phyloP scores from a whole-genome alignment of 2,113 vertebrate species.

The Lanius ludovicianus region DNA sequence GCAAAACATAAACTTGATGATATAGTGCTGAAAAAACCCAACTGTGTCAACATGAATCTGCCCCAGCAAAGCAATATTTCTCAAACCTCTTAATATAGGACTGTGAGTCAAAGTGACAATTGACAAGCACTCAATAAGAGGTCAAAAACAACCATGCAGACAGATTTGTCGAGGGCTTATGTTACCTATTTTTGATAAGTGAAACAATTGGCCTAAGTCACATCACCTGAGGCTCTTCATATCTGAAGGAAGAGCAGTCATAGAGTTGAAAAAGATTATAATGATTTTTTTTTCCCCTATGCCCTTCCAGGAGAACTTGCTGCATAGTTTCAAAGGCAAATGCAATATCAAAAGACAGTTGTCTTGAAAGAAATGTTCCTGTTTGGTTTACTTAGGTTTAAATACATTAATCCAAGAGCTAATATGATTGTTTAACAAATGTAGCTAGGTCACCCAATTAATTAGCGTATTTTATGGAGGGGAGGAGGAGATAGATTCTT shows the following conservation, averaged over 20 bases:
- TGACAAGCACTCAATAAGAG: constrained; percentile 55
- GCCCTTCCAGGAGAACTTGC: constrained; percentile 20
- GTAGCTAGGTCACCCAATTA: not conserved
- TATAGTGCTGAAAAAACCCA: not conserved
- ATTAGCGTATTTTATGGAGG: not conserved
- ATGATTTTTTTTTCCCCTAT: constrained; percentile 18
- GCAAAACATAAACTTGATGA: not conserved
- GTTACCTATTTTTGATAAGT: constrained; percentile 65
- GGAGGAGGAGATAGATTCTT: not conserved
- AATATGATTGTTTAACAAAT: not conserved
- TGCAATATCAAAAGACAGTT: not conserved
- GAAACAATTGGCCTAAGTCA: constrained; percentile 63
- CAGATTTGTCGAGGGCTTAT: constrained; percentile 60
- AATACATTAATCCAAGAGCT: not conserved
- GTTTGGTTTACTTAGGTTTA: constrained; percentile 14
- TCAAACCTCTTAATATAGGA: constrained; percentile 42
- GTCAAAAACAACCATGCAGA: constrained; percentile 48
- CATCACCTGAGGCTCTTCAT: constrained; percentile 44
- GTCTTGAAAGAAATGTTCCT: not conserved
- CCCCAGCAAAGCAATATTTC: constrained; percentile 44
- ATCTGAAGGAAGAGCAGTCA: constrained; percentile 9
- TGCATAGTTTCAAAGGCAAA: constrained; percentile 52
- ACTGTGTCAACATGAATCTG: constrained; percentile 4
- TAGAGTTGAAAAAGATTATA: constrained; percentile 45
- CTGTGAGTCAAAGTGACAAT: constrained; percentile 62